Conservation (phyloP, 2,797 vertebrate species). For the Myotis vivesi region DNA sequence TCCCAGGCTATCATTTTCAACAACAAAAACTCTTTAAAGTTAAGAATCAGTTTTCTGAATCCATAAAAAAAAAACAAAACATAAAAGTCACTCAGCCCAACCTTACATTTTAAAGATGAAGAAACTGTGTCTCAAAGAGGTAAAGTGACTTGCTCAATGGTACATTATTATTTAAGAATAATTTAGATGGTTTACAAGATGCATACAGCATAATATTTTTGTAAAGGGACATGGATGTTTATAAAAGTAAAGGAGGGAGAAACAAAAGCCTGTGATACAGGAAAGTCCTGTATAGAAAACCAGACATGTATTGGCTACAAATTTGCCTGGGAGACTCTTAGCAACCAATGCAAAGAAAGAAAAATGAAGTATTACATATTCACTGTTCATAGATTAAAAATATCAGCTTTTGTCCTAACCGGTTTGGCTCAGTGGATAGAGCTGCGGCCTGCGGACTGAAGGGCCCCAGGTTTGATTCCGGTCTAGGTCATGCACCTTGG, state of each 20-base stretch:
- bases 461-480: too few species aligned
- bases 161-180: neutral
- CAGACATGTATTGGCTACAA: neutral
- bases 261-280: neutral
- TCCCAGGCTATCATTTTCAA: neutral
- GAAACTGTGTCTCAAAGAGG: neutral
- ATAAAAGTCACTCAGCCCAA: neutral
- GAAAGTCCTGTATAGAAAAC: neutral
- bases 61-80: neutral
- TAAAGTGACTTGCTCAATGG: neutral
- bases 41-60: conserved; percentile 5
- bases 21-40: conserved; percentile 18
- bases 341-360: neutral
- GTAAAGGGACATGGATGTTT: neutral
- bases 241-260: conserved; percentile 3
- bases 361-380: neutral
- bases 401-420: neutral
- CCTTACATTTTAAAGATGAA: conserved; percentile 49
- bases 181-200: neutral
- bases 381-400: neutral
- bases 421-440: too few species aligned
- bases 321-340: conserved; percentile 31
- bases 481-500: too few species aligned
- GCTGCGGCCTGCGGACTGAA: too few species aligned
- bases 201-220: neutral